Evolutionary conservation across 2,888 invertebrate species (phyloP), one percentile per base, ranked within the genome.

Genomic region (Volucella inanis): DNA sequence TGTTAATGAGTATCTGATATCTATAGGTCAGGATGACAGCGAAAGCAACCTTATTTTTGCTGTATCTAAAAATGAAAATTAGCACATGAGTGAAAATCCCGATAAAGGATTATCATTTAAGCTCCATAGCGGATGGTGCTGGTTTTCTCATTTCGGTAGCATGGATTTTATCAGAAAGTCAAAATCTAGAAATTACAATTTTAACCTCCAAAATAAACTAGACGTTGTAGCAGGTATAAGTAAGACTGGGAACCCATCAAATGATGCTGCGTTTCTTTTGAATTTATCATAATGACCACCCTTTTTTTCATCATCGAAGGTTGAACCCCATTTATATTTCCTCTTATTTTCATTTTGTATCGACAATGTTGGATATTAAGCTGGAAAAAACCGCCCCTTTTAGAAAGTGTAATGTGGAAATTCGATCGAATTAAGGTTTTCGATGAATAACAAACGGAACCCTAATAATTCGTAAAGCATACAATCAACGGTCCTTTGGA

Each of bases 241-340:
- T 39, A 70, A 55, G 55, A 22, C 22, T 4, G 22, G 3, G 4
- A 22, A 22, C 22, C 22, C 4, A 22, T 22, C 22, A 22, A 64
- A 57, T 55, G 47, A 68, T 78, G 57, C 55, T 52, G 68, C 31
- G 11, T 74, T 83, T 65, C 50, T 50, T 74, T 49, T n/a, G 18
- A 54, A 80, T 52, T 62, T 75, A 55, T 76, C 61, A 70, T 75
- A 84, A 76, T 61, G 65, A 45, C 50, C 71, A 80, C 80, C 80
- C 80, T 72, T 65, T 50, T 62, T 50, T n/a, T 80, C 80, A 84
- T 84, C 70, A 77, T 77, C 54, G 64, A 50, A 10, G 31, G 15
- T 45, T 39, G 49, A 59, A 72, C 81, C 59, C 76, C 65, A 71
- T 55, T 76, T 71, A 14, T 68, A 38, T 54, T 68, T 62, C 15